These are phyloP conservation scores for Hylyphantes graminicola DNA, from an alignment of 1,140 invertebrate genomes.

Conservation along the genomic window DNA sequence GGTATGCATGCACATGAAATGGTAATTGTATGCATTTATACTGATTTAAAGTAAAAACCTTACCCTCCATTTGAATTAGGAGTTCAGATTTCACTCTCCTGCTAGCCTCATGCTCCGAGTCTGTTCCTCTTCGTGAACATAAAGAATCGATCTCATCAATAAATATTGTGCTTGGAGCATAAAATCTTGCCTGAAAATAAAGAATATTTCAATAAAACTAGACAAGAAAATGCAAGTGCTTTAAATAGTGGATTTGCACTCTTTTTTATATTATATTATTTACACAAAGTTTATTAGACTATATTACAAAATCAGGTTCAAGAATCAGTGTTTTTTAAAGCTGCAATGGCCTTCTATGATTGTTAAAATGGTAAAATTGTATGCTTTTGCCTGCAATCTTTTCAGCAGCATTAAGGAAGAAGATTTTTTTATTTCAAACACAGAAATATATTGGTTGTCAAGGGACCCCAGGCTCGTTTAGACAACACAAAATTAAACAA, in stretches of 20 bases:
- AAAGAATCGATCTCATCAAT: slow-evolving; percentile 99
- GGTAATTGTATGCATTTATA: neutral
- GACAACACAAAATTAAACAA: too few relatives aligned
- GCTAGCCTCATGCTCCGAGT: slow-evolving; percentile 98
- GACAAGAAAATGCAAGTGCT: neutral
- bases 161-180: slow-evolving; percentile 99
- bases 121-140: slow-evolving; percentile 93
- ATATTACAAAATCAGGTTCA: too few relatives aligned
- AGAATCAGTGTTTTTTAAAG: neutral
- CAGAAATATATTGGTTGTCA: too few relatives aligned
- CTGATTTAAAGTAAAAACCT: neutral
- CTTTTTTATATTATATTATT: neutral
- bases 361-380: neutral
- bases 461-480: too few relatives aligned
- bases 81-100: slow-evolving; percentile 97
- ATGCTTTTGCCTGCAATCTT: too few relatives aligned
- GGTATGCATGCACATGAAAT: neutral
- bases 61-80: slow-evolving; percentile 98
- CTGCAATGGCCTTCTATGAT: neutral
- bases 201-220: neutral
- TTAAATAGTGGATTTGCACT: neutral
- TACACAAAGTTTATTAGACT: neutral
- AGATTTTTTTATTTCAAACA: neutral
- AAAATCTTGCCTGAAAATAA: slow-evolving; percentile 86
- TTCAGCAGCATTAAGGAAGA: neutral